Evolutionary conservation across 2,888 invertebrate species (phyloP).

Genomic region (Macaria liturata): DNA sequence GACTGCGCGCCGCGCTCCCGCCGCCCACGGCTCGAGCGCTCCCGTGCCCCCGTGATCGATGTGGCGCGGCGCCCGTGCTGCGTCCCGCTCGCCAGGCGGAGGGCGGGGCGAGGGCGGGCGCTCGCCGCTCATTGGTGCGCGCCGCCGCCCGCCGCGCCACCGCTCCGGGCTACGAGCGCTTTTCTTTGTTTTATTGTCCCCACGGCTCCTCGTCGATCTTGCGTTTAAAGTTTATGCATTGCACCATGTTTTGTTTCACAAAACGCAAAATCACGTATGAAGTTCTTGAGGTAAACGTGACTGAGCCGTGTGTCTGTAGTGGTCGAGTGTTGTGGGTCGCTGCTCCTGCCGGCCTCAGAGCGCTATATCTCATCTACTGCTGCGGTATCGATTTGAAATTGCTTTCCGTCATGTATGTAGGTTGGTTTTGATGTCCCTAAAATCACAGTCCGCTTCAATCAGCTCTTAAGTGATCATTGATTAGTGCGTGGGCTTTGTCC

Average conservation of each 20-base stretch:
- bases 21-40: conserved; percentile 73
- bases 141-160: conserved; percentile 44
- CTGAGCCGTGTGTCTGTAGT: conserved; percentile 55
- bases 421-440: conserved; percentile 16
- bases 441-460: conserved; percentile 13
- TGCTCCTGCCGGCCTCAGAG: conserved; percentile 33
- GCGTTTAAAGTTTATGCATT: conserved; percentile 82
- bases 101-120: conserved; percentile 54
- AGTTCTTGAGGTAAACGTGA: conserved; percentile 74
- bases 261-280: conserved; percentile 78
- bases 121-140: conserved; percentile 46
- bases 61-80: conserved; percentile 72
- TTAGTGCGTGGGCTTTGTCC: conserved; percentile 16
- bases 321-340: conserved; percentile 57
- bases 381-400: conserved; percentile 17
- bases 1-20: conserved; percentile 74
- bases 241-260: conserved; percentile 81
- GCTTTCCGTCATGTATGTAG: conserved; percentile 10
- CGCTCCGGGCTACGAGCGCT: conserved; percentile 72
- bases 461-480: conserved; percentile 13
- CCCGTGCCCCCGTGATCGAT: conserved; percentile 76
- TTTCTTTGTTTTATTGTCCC: conserved; percentile 83
- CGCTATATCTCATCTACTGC: conserved; percentile 4
- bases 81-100: conserved; percentile 67
- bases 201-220: conserved; percentile 80